These are phyloP conservation scores for Herminia tarsipennalis DNA, from an alignment of 2,888 invertebrate species.

Conservation along the genomic window DNA sequence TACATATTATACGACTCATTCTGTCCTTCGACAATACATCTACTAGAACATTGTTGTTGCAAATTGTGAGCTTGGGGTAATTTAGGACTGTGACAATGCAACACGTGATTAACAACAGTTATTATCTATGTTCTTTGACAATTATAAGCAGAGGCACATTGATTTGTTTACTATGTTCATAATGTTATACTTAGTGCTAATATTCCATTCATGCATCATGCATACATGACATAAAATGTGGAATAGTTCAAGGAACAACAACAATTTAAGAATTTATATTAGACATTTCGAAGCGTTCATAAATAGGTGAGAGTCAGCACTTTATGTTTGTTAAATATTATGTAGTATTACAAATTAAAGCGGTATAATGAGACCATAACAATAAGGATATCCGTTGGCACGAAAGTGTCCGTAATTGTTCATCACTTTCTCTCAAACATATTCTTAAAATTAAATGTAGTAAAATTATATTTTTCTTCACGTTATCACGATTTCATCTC, in stretches of 20 bases:
- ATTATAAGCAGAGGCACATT: neutral
- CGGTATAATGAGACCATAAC: too few species aligned
- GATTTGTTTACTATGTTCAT: neutral
- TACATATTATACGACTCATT: slow-evolving; percentile 21
- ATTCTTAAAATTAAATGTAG: slow-evolving; percentile 1
- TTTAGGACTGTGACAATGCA: slow-evolving; percentile 23
- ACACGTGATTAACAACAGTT: slow-evolving; percentile 7
- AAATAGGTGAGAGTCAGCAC: neutral
- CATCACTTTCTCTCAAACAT: slow-evolving; percentile 8
- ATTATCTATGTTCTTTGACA: neutral
- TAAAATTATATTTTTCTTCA: neutral
- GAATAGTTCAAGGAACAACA: too few species aligned
- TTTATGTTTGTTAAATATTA: too few species aligned
- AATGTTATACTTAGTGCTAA: neutral
- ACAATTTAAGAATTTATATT: too few species aligned
- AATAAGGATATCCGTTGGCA: slow-evolving; percentile 6
- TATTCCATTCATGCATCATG: neutral
- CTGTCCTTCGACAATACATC: slow-evolving; percentile 31
- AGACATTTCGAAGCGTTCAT: too few species aligned
- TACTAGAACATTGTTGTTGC: slow-evolving; percentile 39
- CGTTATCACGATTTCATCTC: slow-evolving; percentile 3
- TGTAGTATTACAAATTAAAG: too few species aligned
- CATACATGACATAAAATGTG: too few species aligned
- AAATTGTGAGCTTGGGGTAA: slow-evolving; percentile 40
- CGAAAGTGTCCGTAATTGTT: slow-evolving; percentile 2